Conservation (phyloP, 2,888 invertebrate genomes). For the Sturmia bella region DNA sequence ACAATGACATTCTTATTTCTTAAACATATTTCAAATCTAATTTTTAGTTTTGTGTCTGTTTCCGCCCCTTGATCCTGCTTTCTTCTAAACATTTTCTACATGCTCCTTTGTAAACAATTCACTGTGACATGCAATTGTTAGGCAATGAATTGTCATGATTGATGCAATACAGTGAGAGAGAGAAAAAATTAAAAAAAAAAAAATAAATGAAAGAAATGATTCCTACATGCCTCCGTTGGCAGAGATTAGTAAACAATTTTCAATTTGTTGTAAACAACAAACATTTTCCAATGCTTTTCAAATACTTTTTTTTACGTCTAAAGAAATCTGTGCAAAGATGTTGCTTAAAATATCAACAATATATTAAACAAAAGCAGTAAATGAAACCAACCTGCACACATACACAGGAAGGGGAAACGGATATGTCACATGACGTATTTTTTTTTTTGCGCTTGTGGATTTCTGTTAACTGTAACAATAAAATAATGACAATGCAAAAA, state of each 20-base stretch:
- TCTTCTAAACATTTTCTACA: constrained; percentile 9
- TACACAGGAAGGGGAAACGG: constrained; percentile 75
- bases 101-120: constrained; percentile 27
- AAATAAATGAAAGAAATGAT: constrained; percentile 31
- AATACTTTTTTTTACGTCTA: constrained; percentile 20
- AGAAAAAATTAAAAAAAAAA: neutral
- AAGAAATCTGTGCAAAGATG: constrained; percentile 51
- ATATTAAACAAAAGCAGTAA: constrained; percentile 19
- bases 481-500: constrained; percentile 59
- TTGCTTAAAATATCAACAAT: constrained; percentile 52
- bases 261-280: constrained; percentile 71
- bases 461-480: constrained; percentile 44
- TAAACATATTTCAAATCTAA: constrained; percentile 20
- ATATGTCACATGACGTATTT: constrained; percentile 76
- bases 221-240: constrained; percentile 46
- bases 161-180: constrained; percentile 47
- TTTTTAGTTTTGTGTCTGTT: constrained; percentile 9
- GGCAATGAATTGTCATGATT: constrained; percentile 65
- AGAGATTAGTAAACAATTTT: constrained; percentile 76
- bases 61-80: constrained; percentile 53
- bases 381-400: no score
- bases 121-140: constrained; percentile 64
- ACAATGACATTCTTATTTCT: constrained; percentile 50
- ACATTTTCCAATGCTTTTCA: constrained; percentile 22
- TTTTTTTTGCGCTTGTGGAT: neutral